phyloP scores from a whole-genome alignment of 2,113 vertebrate species.

The Ictidomys tridecemlineatus region DNA sequence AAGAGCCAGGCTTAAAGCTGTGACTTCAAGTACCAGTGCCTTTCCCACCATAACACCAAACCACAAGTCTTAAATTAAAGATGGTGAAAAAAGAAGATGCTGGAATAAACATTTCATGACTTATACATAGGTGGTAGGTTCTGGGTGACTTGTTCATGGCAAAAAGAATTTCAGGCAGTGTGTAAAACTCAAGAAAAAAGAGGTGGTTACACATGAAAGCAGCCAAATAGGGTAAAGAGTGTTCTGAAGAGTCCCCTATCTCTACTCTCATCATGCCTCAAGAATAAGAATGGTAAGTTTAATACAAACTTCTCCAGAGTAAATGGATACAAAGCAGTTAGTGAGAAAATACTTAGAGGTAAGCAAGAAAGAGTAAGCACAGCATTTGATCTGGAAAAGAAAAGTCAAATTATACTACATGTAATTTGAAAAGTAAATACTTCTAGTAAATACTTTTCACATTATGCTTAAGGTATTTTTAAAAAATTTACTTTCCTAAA shows the following conservation, averaged over 20 bases:
- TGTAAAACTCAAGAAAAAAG: neutral
- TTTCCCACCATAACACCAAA: neutral
- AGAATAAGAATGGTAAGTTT: slow-evolving; percentile 52
- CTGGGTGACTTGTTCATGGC: slow-evolving; percentile 12
- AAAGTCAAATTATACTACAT: slow-evolving; percentile 48
- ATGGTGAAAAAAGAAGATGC: neutral
- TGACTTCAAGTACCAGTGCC: neutral
- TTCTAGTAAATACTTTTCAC: slow-evolving; percentile 12
- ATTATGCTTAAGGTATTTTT: neutral
- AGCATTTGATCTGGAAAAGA: neutral
- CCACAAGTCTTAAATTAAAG: neutral
- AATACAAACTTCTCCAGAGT: slow-evolving; percentile 14
- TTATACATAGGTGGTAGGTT: neutral
- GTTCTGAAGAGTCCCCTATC: too few species aligned
- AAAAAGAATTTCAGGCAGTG: slow-evolving; percentile 7
- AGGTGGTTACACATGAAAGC: neutral
- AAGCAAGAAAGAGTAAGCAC: neutral
- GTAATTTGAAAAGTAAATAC: slow-evolving; percentile 20
- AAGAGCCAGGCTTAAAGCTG: neutral
- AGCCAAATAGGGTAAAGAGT: neutral
- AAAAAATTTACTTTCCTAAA: slow-evolving; percentile 12
- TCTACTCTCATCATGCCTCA: neutral
- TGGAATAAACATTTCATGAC: neutral
- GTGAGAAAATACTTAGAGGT: neutral
- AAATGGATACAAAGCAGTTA: slow-evolving; percentile 16